Base-by-base conservation (phyloP, 2,888 invertebrate genomes). In the Eupithecia vulgata region DNA sequence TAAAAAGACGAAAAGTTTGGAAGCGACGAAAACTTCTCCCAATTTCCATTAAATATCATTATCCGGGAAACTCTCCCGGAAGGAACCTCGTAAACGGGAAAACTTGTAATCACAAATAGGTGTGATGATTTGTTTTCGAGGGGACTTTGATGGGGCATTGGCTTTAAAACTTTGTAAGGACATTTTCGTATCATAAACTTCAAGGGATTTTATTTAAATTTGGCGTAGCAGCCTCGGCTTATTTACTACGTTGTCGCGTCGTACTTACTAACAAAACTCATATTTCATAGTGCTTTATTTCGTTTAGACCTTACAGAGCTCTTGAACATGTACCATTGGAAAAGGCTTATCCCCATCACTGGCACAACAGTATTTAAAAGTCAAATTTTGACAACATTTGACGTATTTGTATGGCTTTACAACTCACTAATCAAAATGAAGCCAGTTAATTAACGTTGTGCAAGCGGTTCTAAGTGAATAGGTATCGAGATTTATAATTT, bases 31-130 rank as follows among this genome's bases (percentile, higher is more conserved):
- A 81, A 81, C 80, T 78, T 79, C 70, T 79, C 74, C 74, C 78
- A 72, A 77, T 82, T 83, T 81, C 84, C 82, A 84, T 85, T 84
- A 83, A 82, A 83, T 81, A 79, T 81, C 79, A 83, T 84, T 83
- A 83, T 84, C 77, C 79, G 78, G 73, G 77, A 79, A 80, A 74
- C 80, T 78, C 78, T 72, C 48, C 69, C 70, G 71, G 71, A 69
- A 45, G 72, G 71, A 67, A 67, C 67, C 70, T 70, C 75, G 74
- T 78, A 77, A 79, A 77, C 77, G 75, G 70, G 73, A 69, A 76
- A 79, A 80, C 74, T 78, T 78, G 73, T 78, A 76, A 77, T 80
- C 76, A 78, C 78, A 80, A 80, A 80, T 80, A 80, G 77, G 78
- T 75, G 77, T 61, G 72, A 77, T 80, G 77, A 80, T 78, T 80